Conservation (phyloP, 2,113 vertebrate species). For the Barbus barbus region DNA sequence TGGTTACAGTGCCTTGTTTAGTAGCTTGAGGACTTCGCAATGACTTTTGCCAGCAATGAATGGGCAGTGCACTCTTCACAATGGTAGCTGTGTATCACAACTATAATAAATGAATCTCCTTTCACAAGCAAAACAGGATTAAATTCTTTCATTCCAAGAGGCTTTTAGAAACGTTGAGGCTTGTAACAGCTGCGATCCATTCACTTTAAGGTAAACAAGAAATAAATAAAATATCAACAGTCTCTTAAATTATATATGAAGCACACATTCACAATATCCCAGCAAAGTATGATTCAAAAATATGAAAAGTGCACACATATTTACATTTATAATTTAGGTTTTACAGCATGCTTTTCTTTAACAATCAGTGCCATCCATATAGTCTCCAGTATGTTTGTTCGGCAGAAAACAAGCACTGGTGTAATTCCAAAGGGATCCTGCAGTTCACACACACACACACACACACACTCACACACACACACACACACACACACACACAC, state of each 20-base stretch:
- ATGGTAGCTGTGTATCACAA: background rate
- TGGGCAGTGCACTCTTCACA: background rate
- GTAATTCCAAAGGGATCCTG: background rate
- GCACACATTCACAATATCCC: constrained; percentile 18
- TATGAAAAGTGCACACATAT: constrained; percentile 24
- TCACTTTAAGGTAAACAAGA: constrained; percentile 21
- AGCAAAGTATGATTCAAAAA: constrained; percentile 18
- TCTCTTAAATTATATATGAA: constrained; percentile 19
- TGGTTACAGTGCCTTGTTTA: background rate
- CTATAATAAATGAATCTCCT: background rate
- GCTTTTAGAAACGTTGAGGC: background rate
- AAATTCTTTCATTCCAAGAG: background rate
- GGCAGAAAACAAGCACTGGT: constrained; percentile 2
- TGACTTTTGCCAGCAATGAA: constrained; percentile 6
- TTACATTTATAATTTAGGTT: constrained; percentile 27
- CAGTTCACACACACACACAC: background rate
- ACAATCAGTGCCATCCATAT: constrained; percentile 20
- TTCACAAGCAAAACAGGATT: constrained; percentile 1
- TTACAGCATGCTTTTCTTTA: constrained; percentile 10
- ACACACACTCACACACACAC: background rate
- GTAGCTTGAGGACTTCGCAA: background rate
- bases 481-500: background rate
- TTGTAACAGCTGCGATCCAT: constrained; percentile 22
- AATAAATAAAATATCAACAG: constrained; percentile 43
- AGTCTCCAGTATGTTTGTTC: constrained; percentile 2